Evolutionary conservation across 2,888 invertebrate species (phyloP).

Genomic region (Dolichomitus sp.): DNA sequence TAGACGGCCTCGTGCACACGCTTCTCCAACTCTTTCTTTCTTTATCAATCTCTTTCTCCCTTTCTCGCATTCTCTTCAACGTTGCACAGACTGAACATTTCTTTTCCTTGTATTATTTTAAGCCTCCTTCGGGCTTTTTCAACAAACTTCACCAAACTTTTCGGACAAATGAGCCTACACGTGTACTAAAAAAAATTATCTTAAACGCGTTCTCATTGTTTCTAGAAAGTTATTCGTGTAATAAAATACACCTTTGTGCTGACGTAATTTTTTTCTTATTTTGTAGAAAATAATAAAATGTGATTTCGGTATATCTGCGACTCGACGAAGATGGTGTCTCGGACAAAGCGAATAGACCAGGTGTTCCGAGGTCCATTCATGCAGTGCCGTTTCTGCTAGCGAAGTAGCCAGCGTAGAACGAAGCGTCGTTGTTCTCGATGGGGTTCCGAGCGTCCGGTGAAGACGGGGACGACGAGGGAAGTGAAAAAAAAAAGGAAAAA

Average conservation of each 20-base stretch:
- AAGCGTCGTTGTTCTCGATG: conserved; percentile 41
- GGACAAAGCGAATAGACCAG: background rate
- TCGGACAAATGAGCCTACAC: background rate
- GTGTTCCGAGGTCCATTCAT: background rate
- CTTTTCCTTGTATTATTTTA: conserved; percentile 32
- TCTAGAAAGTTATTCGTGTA: background rate
- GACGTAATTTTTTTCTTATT: background rate
- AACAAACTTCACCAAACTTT: conserved; percentile 16
- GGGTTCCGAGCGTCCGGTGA: conserved; percentile 34
- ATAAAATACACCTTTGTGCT: background rate
- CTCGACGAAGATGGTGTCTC: background rate
- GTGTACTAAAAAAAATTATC: background rate
- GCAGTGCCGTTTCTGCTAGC: conserved; percentile 9
- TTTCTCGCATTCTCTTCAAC: conserved; percentile 62
- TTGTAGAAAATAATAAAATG: too few relatives aligned
- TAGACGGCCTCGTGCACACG: conserved; percentile 66
- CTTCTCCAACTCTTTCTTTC: conserved; percentile 74
- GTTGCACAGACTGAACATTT: conserved; percentile 31
- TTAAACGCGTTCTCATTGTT: background rate
- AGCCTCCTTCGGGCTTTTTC: background rate
- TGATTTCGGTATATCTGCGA: background rate
- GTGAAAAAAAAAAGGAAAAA: conserved; percentile 63
- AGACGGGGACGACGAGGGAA: background rate
- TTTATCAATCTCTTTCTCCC: conserved; percentile 61
- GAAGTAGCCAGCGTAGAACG: conserved; percentile 7